phyloP scores from a whole-genome alignment of 2,113 vertebrate genomes.

The Rostratula benghalensis region DNA sequence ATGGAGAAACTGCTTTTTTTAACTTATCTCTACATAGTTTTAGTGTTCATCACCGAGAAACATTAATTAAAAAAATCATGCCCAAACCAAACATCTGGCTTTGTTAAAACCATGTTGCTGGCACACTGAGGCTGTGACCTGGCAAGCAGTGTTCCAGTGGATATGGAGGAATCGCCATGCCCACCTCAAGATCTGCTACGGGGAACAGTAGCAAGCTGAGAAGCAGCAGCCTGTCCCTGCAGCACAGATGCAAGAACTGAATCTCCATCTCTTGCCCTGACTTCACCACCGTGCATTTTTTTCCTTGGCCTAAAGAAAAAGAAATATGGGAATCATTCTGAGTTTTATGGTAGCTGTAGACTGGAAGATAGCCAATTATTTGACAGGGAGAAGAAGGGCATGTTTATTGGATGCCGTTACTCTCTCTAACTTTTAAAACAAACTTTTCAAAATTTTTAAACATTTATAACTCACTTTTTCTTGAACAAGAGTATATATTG shows the following conservation, averaged over 20 bases:
- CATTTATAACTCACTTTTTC: neutral
- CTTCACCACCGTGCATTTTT: neutral
- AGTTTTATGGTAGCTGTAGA: neutral
- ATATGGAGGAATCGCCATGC: neutral
- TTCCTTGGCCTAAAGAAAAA: neutral
- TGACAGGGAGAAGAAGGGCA: fast-evolving
- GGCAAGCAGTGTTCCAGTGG: neutral
- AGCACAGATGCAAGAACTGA: neutral
- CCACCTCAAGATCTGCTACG: fast-evolving
- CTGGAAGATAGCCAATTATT: neutral
- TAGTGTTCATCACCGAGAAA: neutral
- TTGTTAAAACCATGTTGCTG: neutral
- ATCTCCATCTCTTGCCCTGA: neutral
- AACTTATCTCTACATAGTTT: neutral
- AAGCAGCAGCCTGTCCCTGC: neutral
- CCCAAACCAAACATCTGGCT: neutral
- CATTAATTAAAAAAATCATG: neutral
- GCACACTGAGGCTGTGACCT: neutral
- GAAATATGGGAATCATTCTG: neutral
- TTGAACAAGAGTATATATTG: neutral
- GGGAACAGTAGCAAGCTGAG: neutral
- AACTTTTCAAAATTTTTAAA: neutral
- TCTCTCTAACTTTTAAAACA: neutral
- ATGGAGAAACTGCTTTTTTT: neutral
- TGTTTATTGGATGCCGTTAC: neutral